phyloP scores from a whole-genome alignment of 2,888 invertebrate genomes.

The Zootermopsis nevadensis region DNA sequence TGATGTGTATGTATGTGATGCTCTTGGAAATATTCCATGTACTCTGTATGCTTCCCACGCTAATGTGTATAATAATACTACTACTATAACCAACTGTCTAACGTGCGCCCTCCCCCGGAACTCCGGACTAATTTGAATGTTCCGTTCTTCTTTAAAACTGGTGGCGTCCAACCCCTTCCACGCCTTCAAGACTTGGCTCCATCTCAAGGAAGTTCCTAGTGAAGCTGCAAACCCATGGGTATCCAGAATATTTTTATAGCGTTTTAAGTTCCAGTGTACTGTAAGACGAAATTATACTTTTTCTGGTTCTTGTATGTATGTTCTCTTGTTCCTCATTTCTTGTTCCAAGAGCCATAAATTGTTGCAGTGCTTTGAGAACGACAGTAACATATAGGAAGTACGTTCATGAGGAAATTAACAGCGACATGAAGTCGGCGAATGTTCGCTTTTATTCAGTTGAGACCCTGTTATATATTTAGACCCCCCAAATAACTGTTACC shows the following conservation, averaged over 20 bases:
- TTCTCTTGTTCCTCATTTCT: too few relatives aligned
- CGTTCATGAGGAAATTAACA: too few relatives aligned
- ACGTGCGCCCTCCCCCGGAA: neutral
- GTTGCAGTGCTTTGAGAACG: too few relatives aligned
- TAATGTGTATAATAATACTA: slow-evolving; percentile 19
- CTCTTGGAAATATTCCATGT: neutral
- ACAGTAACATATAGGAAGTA: too few relatives aligned
- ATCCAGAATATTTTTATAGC: neutral
- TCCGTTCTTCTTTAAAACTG: slow-evolving; percentile 11
- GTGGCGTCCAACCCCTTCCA: neutral
- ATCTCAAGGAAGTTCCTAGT: neutral
- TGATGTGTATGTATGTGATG: neutral
- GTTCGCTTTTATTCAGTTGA: too few relatives aligned
- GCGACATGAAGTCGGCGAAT: too few relatives aligned
- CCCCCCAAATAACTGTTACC: too few relatives aligned
- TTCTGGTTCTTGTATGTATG: too few relatives aligned
- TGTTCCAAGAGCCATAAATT: too few relatives aligned
- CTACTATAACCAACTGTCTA: slow-evolving; percentile 15
- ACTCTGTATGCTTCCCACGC: neutral
- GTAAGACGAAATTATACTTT: neutral
- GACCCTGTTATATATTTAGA: too few relatives aligned
- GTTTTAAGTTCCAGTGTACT: neutral
- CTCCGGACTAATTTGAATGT: slow-evolving; percentile 18
- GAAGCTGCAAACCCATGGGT: neutral
- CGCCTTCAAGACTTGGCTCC: neutral